Evolutionary conservation across 2,888 invertebrate species (phyloP).

Genomic region (Willowsia nigromaculata): DNA sequence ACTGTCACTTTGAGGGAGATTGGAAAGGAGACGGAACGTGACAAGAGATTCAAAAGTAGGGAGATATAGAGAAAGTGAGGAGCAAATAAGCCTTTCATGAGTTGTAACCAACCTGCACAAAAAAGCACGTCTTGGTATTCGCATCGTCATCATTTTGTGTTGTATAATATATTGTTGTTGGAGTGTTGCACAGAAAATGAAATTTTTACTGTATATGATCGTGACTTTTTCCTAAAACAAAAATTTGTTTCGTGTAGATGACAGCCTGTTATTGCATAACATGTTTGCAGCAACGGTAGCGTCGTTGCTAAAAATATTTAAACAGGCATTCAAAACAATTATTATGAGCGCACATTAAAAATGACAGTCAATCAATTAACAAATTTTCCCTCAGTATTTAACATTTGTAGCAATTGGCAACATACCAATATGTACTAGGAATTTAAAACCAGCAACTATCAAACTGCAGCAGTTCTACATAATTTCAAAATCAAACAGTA

Average conservation of each 20-base stretch:
- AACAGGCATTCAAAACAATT: too few relatives aligned
- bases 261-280: not conserved
- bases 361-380: too few relatives aligned
- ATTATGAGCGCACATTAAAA: too few relatives aligned
- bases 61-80: not conserved
- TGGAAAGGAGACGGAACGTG: slow-evolving; percentile 37
- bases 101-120: slow-evolving; percentile 20
- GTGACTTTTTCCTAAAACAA: not conserved
- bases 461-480: too few relatives aligned
- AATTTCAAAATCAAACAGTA: too few relatives aligned
- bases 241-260: not conserved
- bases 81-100: slow-evolving; percentile 33
- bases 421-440: too few relatives aligned
- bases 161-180: slow-evolving; percentile 22
- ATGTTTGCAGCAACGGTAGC: too few relatives aligned
- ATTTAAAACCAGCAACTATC: too few relatives aligned
- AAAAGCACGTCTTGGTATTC: slow-evolving; percentile 1
- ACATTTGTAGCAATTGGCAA: too few relatives aligned
- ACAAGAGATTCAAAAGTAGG: slow-evolving; percentile 4
- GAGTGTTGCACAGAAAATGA: not conserved
- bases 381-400: too few relatives aligned
- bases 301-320: too few relatives aligned
- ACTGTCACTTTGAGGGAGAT: slow-evolving; percentile 22
- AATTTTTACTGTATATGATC: not conserved
- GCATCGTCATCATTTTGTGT: slow-evolving; percentile 16